Evolutionary conservation across 2,113 vertebrate species (phyloP), one percentile per base, ranked within the genome.

Genomic region (Cololabis saira): DNA sequence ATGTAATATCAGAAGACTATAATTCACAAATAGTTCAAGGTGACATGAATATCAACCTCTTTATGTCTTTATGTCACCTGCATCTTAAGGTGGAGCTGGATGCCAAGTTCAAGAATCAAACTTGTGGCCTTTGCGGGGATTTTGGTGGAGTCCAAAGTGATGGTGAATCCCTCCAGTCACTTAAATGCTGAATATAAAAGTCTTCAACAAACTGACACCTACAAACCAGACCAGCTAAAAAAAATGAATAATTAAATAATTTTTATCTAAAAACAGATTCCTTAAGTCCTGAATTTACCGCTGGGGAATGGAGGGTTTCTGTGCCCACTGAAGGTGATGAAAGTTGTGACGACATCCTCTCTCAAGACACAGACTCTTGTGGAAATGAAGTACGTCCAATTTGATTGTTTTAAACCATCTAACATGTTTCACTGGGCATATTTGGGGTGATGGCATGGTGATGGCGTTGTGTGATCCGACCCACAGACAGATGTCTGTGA

Each of bases 321-420:
- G 91, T 87, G 41, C 93, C 92, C 7, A 93, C 19, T 9, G 94
- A 95, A 52, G 81, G 81, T 42, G 98, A 97, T 71, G 83, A 85
- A 33, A 81, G 80, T 42, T 99, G 97, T 71, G 83, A 85, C 30
- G 93, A 93, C 9, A 37, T 19, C 0, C 1, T 27, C 3, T n/a
- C 47, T 6, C 10, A 43, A n/a, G 16, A 1, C 0, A 3, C 1
- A 0, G 3, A 44, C 0, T 33, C 21, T 3, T 92, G 90, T 60
- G 0, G 4, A 30, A 42, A 49, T 16, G 13, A 80, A 81, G 91
- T 92, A 78, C 14, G 71, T 41, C 2, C 64, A 33, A 45, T 24
- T 15, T 5, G 18, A 21, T 2, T 15, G 44, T 17, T 10, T 18
- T 10, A 47, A 47, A 47, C 10, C 24, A 47, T 47, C 4, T 15